Evolutionary conservation across 2,888 invertebrate genomes (phyloP).

Genomic region (Beris morrisii): DNA sequence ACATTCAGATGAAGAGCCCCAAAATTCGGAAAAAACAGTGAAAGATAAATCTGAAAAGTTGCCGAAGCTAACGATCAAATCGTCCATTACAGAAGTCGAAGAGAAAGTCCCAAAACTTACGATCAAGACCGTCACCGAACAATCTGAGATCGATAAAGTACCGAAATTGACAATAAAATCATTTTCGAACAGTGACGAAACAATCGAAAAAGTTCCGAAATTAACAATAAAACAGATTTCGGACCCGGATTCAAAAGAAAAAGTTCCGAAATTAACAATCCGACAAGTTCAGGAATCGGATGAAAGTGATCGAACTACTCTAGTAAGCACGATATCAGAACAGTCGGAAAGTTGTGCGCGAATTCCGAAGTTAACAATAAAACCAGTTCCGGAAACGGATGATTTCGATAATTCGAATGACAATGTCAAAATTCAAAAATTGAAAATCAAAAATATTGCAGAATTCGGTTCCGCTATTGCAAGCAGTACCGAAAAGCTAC

Average conservation of each 20-base stretch:
- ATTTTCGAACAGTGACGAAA: conserved; percentile 60
- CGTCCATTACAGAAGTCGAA: conserved; percentile 37
- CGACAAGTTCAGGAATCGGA: conserved; percentile 19
- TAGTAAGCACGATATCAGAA: too few relatives aligned
- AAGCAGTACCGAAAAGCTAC: conserved; percentile 30
- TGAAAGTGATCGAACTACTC: too few relatives aligned
- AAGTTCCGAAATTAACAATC: conserved; percentile 35
- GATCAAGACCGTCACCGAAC: conserved; percentile 55
- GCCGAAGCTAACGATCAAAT: conserved; percentile 58
- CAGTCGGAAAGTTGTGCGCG: conserved; percentile 4
- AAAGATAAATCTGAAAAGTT: conserved; percentile 40
- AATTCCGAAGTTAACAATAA: conserved; percentile 39
- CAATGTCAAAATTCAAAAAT: conserved; percentile 21
- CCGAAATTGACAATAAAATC: conserved; percentile 47
- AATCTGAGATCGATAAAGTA: conserved; percentile 36
- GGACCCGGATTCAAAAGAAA: conserved; percentile 8
- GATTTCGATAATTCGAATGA: conserved; percentile 46
- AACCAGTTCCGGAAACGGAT: conserved; percentile 4
- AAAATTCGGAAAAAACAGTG: conserved; percentile 7
- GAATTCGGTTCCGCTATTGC: conserved; percentile 45
- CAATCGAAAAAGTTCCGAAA: conserved; percentile 54
- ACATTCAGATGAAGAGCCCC: conserved; percentile 31
- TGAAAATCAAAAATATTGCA: conserved; percentile 32
- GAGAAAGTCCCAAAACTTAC: conserved; percentile 47
- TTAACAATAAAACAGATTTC: conserved; percentile 57